These are phyloP conservation scores for Knipowitschia caucasica DNA, from an alignment of 2,797 vertebrate species.

Conservation along the genomic window DNA sequence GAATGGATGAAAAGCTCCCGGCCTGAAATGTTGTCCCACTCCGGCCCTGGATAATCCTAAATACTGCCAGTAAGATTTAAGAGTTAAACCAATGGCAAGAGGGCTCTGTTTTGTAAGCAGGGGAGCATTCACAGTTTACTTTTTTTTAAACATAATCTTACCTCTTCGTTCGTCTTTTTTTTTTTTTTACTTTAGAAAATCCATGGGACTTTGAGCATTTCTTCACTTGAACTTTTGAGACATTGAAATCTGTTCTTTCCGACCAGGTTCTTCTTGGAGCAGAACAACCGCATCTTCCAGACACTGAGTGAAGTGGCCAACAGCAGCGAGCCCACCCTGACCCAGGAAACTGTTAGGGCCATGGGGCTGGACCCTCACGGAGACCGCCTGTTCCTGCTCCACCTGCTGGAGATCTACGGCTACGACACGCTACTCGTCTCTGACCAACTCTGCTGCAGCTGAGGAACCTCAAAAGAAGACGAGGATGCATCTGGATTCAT, in stretches of 20 bases:
- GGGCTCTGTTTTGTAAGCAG: too few species aligned
- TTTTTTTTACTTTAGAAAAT: too few species aligned
- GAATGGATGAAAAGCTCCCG: too few species aligned
- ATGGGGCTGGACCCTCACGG: constrained; percentile 95
- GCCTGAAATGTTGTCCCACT: too few species aligned
- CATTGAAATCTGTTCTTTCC: background rate
- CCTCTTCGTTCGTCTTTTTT: too few species aligned
- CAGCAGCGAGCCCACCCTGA: constrained; percentile 88
- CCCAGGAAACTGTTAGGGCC: constrained; percentile 87
- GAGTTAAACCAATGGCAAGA: too few species aligned
- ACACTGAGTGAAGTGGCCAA: constrained; percentile 87
- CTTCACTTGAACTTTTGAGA: background rate
- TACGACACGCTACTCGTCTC: constrained; percentile 91
- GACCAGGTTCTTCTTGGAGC: constrained; percentile 91
- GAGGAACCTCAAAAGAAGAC: constrained; percentile 36
- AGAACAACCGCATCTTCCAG: constrained; percentile 95
- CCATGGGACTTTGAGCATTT: too few species aligned
- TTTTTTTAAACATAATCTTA: too few species aligned
- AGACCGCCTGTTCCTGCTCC: constrained; percentile 88
- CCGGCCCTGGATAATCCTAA: too few species aligned
- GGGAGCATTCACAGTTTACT: too few species aligned
- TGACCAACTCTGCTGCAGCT: constrained; percentile 92
- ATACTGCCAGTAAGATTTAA: too few species aligned
- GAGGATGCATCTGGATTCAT: too few species aligned
- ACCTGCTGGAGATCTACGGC: constrained; percentile 93